Percentiles rank a stretch among this genome's conserved stretches.
These are phyloP conservation scores for Archivesica marissinica DNA, from an alignment of 1,140 invertebrate species.

Conservation along the genomic window DNA sequence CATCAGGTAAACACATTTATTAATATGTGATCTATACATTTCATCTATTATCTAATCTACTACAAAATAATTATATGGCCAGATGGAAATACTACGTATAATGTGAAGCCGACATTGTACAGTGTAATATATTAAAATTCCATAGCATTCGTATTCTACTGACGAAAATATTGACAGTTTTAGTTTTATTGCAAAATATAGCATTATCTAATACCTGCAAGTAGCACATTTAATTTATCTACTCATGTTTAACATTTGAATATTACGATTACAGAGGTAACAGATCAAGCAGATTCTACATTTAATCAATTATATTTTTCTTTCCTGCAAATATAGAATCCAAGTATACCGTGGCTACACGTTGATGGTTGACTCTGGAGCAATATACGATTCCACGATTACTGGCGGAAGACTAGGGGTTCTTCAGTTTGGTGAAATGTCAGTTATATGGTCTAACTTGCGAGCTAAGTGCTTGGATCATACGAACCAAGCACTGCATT, in stretches of 20 bases:
- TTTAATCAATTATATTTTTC: background rate
- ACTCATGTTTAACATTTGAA: no score
- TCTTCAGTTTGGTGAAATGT: slow-evolving; percentile 66
- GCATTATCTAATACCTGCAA: background rate
- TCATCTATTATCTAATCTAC: no score
- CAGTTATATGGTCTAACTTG: slow-evolving; percentile 67
- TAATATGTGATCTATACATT: background rate
- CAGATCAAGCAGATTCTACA: no score
- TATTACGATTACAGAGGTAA: no score
- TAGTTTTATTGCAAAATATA: background rate
- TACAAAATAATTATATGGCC: no score
- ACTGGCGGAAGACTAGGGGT: slow-evolving; percentile 72
- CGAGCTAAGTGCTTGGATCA: slow-evolving; percentile 60
- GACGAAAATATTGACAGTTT: background rate
- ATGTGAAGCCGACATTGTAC: background rate
- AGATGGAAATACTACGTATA: no score
- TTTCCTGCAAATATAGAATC: slow-evolving; percentile 64
- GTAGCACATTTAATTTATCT: no score
- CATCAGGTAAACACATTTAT: slow-evolving; percentile 66
- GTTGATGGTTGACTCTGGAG: slow-evolving; percentile 70
- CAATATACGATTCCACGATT: slow-evolving; percentile 69
- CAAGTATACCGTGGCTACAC: slow-evolving; percentile 53
- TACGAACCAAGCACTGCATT: slow-evolving; percentile 60
- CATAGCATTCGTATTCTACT: background rate
- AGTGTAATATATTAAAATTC: background rate